Evolutionary conservation across 2,888 invertebrate species (phyloP), one percentile per base, ranked within the genome.

Genomic region (Drosophila helvetica): DNA sequence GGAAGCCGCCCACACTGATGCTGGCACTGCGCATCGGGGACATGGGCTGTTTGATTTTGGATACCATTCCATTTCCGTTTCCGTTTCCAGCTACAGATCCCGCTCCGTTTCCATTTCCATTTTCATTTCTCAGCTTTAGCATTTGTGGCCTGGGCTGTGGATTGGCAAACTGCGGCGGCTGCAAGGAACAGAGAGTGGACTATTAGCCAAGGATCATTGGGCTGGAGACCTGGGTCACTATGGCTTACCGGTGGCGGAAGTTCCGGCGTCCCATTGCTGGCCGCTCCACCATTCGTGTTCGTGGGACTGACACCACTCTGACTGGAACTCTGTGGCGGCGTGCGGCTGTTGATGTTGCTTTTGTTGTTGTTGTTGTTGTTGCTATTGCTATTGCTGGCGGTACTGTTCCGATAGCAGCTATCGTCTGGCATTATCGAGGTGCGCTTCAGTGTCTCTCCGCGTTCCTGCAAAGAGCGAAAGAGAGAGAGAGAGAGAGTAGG

Each of bases 361-460:
- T 63, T 75, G 45, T 38, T 51, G 48, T 42, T 59, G 42, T n/a
- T 78, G 53, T 4, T 56, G 55, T 10, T 51, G 60, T 1, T 56
- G 50, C n/a, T 51, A 38, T 0, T 25, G 52, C 9, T 55, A 45
- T 33, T 71, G 12, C 25, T 66, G 59, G 15, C 80, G 63, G 64
- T 82, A 66, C 72, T 90, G 42, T 90, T 88, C 42, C 92, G 90
- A 84, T 87, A 89, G 66, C 90, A 90, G 57, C 89, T 90, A 66
- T 90, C 90, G 77, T 92, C 91, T 66, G 90, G 90, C 90, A 91
- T 91, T 62, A 92, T 88, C 66, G 89, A 86, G 53, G 92, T 91
- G 65, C 91, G 91, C 15, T 89, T 89, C 27, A 92, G 80, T 19
- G 91, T 91, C 66, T 91, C 91, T 50, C 90, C 89, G 48, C 92